Evolutionary conservation across 1,140 invertebrate genomes (phyloP).

Genomic region (Orussus abietinus): DNA sequence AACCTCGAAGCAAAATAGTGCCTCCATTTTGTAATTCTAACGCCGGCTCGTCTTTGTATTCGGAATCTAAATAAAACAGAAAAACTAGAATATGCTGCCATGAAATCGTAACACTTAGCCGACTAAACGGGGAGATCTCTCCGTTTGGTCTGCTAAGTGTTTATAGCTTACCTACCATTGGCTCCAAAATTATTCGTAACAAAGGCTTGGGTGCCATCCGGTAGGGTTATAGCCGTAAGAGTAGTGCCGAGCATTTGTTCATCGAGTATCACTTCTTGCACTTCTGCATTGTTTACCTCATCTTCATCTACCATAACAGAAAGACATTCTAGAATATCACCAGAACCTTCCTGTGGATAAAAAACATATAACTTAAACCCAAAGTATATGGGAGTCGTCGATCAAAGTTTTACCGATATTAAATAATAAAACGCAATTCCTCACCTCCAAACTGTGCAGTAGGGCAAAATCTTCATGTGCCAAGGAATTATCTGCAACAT

Average conservation of each 20-base stretch:
- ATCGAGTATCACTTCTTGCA: constrained; percentile 36
- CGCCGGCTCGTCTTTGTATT: constrained; percentile 20
- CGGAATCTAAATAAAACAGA: constrained; percentile 18
- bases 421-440: constrained; percentile 1
- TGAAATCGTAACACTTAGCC: not conserved
- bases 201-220: constrained; percentile 45
- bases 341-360: constrained; percentile 26
- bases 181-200: constrained; percentile 31
- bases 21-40: constrained; percentile 27
- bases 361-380: too few relatives aligned
- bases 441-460: constrained; percentile 27
- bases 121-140: not conserved
- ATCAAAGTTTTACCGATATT: too few relatives aligned
- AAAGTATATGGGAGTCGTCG: too few relatives aligned
- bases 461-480: constrained; percentile 26
- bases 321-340: constrained; percentile 35
- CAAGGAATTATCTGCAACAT: constrained; percentile 24
- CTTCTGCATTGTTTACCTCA: constrained; percentile 20
- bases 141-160: too few relatives aligned
- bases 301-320: constrained; percentile 38
- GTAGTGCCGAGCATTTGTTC: constrained; percentile 33
- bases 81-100: not conserved
- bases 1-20: constrained; percentile 32
- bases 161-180: constrained; percentile 31
- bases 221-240: constrained; percentile 40